Conservation (phyloP, 2,888 invertebrate genomes). For the Limnephilus marmoratus region DNA sequence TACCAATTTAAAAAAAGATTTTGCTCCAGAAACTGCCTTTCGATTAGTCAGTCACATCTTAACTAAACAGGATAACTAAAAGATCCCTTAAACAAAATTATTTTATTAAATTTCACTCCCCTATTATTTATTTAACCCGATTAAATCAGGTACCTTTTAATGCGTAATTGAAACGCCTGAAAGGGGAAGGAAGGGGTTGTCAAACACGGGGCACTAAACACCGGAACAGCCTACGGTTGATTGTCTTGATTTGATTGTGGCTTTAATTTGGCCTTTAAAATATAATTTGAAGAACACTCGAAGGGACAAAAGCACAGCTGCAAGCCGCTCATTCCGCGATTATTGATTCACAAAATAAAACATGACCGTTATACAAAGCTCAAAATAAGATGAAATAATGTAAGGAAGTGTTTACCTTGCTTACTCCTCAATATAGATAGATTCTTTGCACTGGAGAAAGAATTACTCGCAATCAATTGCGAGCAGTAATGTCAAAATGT, state of each 20-base stretch:
- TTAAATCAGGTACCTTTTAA: slow-evolving; percentile 36
- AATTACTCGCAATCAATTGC: no score
- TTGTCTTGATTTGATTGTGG: slow-evolving; percentile 38
- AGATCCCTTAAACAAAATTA: background rate
- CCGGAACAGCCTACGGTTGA: slow-evolving; percentile 9
- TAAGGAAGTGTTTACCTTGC: background rate
- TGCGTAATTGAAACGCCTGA: slow-evolving; percentile 42
- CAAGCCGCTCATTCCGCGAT: slow-evolving; percentile 34
- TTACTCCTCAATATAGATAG: no score
- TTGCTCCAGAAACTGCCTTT: no score
- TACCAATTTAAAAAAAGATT: no score
- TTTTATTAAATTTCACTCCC: background rate
- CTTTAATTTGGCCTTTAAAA: slow-evolving; percentile 36
- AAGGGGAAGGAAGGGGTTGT: slow-evolving; percentile 27
- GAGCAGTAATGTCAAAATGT: no score
- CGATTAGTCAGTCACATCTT: no score
- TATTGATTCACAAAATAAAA: slow-evolving; percentile 48
- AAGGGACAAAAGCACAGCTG: slow-evolving; percentile 52
- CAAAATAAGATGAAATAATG: background rate
- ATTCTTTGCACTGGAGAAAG: no score
- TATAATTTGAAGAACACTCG: slow-evolving; percentile 43
- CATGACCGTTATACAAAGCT: slow-evolving; percentile 50
- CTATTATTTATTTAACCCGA: background rate
- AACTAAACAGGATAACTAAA: no score
- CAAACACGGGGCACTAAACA: slow-evolving; percentile 4